phyloP scores from a whole-genome alignment of 1,140 invertebrate genomes.

The Conus ventricosus region DNA sequence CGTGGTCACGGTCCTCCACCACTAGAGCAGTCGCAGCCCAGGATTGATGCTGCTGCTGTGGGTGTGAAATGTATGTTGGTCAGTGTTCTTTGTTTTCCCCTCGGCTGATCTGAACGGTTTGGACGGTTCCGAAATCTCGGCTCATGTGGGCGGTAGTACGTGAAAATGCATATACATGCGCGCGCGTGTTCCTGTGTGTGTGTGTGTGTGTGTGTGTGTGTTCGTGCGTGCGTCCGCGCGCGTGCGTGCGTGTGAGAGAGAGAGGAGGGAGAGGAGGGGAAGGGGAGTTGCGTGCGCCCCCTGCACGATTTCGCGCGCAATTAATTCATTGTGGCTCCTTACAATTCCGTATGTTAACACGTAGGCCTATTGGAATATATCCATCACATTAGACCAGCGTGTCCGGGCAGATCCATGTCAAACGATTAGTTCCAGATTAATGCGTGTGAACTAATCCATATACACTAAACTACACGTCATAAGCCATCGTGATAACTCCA shows the following conservation, averaged over 20 bases:
- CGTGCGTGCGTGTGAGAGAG: not conserved
- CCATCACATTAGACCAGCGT: too few species aligned
- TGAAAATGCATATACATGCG: not conserved
- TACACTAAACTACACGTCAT: too few species aligned
- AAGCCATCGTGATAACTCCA: too few species aligned
- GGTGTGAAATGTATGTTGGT: not conserved
- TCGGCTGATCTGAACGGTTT: not conserved
- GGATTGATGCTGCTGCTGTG: not conserved
- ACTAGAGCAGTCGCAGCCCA: not conserved
- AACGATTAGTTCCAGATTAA: too few species aligned
- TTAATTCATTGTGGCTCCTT: too few species aligned
- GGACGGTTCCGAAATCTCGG: too few species aligned
- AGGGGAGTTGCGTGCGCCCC: not conserved
- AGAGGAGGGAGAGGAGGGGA: not conserved
- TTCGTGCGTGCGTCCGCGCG: not conserved
- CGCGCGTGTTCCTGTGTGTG: not conserved
- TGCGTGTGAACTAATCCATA: too few species aligned
- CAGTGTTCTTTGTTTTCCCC: too few species aligned
- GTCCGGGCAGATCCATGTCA: too few species aligned
- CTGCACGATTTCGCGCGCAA: not conserved
- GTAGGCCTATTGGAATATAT: too few species aligned
- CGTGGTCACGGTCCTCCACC: not conserved
- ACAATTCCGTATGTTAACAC: too few species aligned
- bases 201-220: not conserved
- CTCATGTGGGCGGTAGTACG: not conserved